phyloP scores from a whole-genome alignment of 2,888 invertebrate species.

The Oxyteleia sp. region DNA sequence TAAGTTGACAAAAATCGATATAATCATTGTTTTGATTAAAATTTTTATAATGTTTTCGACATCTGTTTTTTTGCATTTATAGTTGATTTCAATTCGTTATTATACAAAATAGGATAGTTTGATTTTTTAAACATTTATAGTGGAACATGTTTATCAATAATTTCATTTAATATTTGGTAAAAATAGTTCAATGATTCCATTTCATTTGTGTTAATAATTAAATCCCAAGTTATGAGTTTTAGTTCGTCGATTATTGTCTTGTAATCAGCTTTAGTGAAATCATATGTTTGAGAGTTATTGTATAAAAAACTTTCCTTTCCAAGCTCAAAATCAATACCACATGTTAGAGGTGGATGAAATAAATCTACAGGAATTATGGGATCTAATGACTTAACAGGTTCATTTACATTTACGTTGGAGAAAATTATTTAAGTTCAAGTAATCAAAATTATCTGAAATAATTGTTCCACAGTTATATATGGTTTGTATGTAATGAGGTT shows the following conservation, averaged over 20 bases:
- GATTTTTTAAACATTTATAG: neutral
- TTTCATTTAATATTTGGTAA: neutral
- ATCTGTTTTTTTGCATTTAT: neutral
- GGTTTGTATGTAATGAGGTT: neutral
- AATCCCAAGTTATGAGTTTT: no score
- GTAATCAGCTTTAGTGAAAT: constrained; percentile 12
- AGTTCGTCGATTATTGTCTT: no score
- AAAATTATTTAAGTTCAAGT: no score
- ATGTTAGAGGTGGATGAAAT: constrained; percentile 9
- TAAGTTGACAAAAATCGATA: neutral
- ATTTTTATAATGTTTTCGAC: neutral
- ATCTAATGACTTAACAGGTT: neutral
- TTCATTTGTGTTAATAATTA: no score
- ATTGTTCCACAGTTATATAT: constrained; percentile 2
- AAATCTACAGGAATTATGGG: neutral
- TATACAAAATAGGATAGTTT: constrained; percentile 6
- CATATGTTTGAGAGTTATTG: constrained; percentile 12
- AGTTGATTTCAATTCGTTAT: neutral
- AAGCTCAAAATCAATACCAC: neutral
- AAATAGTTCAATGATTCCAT: neutral
- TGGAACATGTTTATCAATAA: neutral
- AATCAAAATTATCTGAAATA: constrained; percentile 7
- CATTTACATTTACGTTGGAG: no score
- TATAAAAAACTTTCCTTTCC: neutral
- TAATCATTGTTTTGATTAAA: neutral